These are phyloP conservation scores for Leptinotarsa lineolata DNA, from an alignment of 1,140 invertebrate genomes.

Conservation along the genomic window DNA sequence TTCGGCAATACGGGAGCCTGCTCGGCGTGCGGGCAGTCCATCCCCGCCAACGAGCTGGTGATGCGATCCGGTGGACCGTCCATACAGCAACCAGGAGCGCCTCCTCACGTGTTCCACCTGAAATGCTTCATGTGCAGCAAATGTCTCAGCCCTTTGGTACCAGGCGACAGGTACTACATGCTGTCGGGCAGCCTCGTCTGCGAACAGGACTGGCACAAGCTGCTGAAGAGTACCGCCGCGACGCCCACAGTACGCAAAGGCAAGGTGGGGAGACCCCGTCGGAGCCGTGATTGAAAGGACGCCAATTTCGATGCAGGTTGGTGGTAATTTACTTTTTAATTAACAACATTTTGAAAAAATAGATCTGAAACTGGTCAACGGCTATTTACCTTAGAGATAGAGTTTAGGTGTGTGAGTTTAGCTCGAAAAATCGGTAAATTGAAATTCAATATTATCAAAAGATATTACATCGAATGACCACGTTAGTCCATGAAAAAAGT, in stretches of 20 bases:
- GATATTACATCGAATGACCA: no score
- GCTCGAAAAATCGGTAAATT: no score
- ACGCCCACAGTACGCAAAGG: constrained; percentile 77
- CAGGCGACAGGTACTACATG: constrained; percentile 88
- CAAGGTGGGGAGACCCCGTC: constrained; percentile 71
- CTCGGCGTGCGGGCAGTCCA: constrained; percentile 84
- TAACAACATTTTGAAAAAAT: no score
- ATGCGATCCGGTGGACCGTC: constrained; percentile 65
- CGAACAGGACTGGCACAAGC: constrained; percentile 91
- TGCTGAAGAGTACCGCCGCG: constrained; percentile 73
- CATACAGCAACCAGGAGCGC: constrained; percentile 45
- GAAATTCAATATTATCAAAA: no score
- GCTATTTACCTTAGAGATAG: no score
- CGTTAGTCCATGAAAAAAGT: no score
- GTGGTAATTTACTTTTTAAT: background rate
- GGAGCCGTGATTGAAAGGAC: constrained; percentile 66
- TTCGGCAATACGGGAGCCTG: constrained; percentile 86
- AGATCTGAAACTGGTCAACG: no score
- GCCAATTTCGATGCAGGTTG: constrained; percentile 7
- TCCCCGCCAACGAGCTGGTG: constrained; percentile 88
- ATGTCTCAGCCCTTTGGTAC: constrained; percentile 81
- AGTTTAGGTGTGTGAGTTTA: no score
- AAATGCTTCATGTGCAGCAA: constrained; percentile 94
- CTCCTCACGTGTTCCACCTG: constrained; percentile 82
- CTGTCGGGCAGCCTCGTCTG: constrained; percentile 83